Conservation (phyloP, 1,140 invertebrate genomes). For the Calephelis nemesis region DNA sequence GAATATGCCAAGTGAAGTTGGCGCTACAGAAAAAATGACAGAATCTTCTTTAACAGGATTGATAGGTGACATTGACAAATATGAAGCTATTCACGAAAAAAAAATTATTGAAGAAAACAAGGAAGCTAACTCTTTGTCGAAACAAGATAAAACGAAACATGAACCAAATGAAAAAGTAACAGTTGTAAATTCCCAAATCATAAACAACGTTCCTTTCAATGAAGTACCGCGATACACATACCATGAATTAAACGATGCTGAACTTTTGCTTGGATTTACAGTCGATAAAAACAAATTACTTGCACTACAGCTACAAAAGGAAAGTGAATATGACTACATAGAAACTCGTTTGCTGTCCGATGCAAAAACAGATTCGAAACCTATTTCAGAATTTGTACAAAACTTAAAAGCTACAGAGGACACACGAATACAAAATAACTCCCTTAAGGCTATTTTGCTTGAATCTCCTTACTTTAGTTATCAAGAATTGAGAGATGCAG, state of each 20-base stretch:
- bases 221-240: constrained; percentile 30
- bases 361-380: not conserved
- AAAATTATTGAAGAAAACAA: not conserved
- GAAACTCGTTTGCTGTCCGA: not conserved
- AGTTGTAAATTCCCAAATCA: not conserved
- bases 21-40: no score
- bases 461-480: constrained; percentile 37
- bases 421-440: not conserved
- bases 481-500: constrained; percentile 43
- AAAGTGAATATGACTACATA: not conserved
- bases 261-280: constrained; percentile 25
- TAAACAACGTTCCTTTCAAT: not conserved
- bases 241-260: constrained; percentile 37
- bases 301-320: not conserved
- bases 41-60: no score
- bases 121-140: not conserved
- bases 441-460: not conserved
- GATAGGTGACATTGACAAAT: not conserved
- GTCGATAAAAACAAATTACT: not conserved
- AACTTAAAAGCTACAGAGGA: no score
- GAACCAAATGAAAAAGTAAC: not conserved
- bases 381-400: not conserved
- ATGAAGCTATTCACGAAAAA: not conserved
- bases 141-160: not conserved
- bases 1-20: no score